A percentile compares a stretch with the other conserved stretches of the same genome.
These are phyloP conservation scores for Anarhynchus alexandrinus DNA, from an alignment of 2,113 vertebrate species.

Conservation along the genomic window DNA sequence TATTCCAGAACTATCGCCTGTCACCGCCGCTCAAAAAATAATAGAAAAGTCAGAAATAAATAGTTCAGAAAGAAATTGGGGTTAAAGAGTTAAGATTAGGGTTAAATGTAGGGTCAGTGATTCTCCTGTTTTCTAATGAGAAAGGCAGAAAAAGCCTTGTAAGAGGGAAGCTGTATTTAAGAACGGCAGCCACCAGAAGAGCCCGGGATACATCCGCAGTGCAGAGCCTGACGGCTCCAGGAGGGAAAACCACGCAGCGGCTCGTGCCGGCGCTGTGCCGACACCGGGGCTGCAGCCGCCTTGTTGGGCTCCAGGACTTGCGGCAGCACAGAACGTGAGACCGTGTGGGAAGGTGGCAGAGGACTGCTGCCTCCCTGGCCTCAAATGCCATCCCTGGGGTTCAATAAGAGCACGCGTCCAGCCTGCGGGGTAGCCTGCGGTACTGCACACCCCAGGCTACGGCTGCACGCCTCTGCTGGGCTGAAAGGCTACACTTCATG, in stretches of 20 bases:
- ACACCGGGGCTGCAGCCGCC: fast-evolving
- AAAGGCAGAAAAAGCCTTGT: not conserved
- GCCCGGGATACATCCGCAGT: not conserved
- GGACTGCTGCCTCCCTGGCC: not conserved
- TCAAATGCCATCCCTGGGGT: not conserved
- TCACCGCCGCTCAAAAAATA: slow-evolving; percentile 2
- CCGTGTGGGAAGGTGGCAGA: not conserved
- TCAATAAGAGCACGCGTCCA: fast-evolving
- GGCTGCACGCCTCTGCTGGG: not conserved
- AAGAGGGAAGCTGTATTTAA: not conserved
- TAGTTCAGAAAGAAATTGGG: not conserved
- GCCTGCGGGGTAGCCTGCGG: fast-evolving
- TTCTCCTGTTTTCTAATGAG: not conserved
- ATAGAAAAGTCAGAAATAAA: slow-evolving; percentile 29
- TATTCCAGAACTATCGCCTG: slow-evolving; percentile 13
- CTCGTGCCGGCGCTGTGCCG: not conserved
- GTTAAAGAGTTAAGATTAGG: slow-evolving; percentile 3
- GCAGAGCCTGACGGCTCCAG: not conserved
- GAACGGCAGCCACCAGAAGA: not conserved
- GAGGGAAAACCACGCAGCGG: not conserved
- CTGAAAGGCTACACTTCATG: not conserved
- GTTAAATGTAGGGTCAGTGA: not conserved
- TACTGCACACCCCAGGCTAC: not conserved
- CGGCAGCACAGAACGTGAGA: not conserved
- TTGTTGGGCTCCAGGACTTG: not conserved